These are phyloP conservation scores for Myripristis murdjan DNA, from an alignment of 2,797 vertebrate genomes.

Conservation along the genomic window DNA sequence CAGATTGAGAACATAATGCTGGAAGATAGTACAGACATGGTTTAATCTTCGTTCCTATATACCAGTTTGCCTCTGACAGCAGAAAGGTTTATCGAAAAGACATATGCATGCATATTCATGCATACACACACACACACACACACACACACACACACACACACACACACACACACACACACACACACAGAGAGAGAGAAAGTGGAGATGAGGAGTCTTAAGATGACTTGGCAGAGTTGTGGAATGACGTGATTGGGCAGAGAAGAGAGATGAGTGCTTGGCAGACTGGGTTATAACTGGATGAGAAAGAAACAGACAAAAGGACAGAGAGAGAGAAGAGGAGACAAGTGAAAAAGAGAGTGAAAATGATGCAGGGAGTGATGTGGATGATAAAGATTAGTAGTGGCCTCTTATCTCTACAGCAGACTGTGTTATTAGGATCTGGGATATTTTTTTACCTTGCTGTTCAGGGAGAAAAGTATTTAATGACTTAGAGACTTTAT, in stretches of 20 bases:
- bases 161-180: constrained; percentile 11
- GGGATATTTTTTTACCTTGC: constrained; percentile 7
- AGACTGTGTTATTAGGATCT: not conserved
- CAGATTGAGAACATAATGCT: not conserved
- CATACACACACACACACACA: constrained; percentile 2
- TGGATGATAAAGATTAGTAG: constrained; percentile 43
- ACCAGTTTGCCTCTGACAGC: constrained; percentile 19
- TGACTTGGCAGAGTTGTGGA: constrained; percentile 41
- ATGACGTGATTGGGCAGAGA: constrained; percentile 46
- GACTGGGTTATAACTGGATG: constrained; percentile 22
- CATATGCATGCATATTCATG: not conserved
- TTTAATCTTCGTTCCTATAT: constrained; percentile 46
- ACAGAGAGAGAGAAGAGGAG: constrained; percentile 8
- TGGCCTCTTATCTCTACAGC: constrained; percentile 28
- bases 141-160: constrained; percentile 17
- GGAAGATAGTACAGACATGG: constrained; percentile 12
- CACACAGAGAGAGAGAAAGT: constrained; percentile 22
- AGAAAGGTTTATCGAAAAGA: constrained; percentile 21
- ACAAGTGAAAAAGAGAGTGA: constrained; percentile 1
- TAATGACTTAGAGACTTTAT: no score
- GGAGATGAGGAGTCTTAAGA: constrained; percentile 24
- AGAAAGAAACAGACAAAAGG: constrained; percentile 40
- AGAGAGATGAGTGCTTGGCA: constrained; percentile 35
- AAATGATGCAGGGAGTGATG: constrained; percentile 28
- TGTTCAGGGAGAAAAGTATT: not conserved